Base-by-base conservation (phyloP, 1,140 invertebrate species). In the Idris sp. region DNA sequence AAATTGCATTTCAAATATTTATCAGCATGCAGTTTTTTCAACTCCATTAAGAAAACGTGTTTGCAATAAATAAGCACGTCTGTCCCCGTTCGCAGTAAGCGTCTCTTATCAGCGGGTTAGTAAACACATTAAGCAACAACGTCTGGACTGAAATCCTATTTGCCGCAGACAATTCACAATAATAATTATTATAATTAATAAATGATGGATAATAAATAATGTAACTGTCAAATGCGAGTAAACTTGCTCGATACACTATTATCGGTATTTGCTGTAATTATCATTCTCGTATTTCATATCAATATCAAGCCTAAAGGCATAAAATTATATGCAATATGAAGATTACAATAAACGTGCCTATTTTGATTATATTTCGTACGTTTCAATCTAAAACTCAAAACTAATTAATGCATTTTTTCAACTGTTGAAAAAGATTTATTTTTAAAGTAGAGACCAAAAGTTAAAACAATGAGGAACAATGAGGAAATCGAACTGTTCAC, bases 31-130 rank as follows among this genome's bases (percentile, higher is more conserved):
- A 56, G 49, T 53, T 65, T 59, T 65, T 65, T 46, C 48, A 18
- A 36, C 40, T 51, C 30, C 31, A 15, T 14, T n/a, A 19, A 36
- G 25, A 26, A 25, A 49, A 56, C 35, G 51, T 33, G 43, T 41
- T 49, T 41, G 51, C 62, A 41, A 67, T 67, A 58, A 58, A 67
- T 56, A 67, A 56, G 58, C 26, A 35, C 33, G 9, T 5, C 4
- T 41, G 33, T 56, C 35, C 51, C 62, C 5, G 7, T 67, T 22
- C 19, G 3, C 19, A 26, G 18, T 48, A 26, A 53, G 25, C 62
- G 44, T n/a, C 18, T 44, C 41, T 41, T 44, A 56, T 54, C 62
- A 26, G 26, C 36, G 26, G 9, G 14, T 31, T 38, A 22, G 49
- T 35, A 49, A 49, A 49, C 51, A 49, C 43, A 25, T 54, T 54